Percentiles rank a stretch among this genome's conserved stretches.
Conservation (phyloP, 1,140 invertebrate species). For the Bursaphelenchus mucronatus region DNA sequence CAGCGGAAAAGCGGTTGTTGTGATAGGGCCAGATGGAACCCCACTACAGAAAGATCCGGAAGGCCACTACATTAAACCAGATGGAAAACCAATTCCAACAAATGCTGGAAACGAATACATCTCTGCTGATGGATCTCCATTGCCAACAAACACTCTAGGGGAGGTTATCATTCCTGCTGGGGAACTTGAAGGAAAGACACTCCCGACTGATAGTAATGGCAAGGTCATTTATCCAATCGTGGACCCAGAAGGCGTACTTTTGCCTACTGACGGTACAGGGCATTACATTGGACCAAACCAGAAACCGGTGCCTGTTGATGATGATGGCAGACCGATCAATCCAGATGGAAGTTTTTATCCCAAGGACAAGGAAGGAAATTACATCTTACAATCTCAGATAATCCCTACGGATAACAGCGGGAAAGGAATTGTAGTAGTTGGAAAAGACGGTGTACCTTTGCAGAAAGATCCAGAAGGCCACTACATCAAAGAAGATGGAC, state of each 20-base stretch:
- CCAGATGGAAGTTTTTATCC: slow-evolving; percentile 32
- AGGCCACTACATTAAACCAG: background rate
- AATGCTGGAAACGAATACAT: background rate
- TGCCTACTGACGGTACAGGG: slow-evolving; percentile 35
- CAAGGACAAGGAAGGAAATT: slow-evolving; percentile 20
- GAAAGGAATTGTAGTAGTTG: slow-evolving; percentile 4
- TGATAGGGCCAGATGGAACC: slow-evolving; percentile 36
- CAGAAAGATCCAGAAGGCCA: slow-evolving; percentile 26
- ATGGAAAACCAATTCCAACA: slow-evolving; percentile 13
- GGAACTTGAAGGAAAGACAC: background rate
- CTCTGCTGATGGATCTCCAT: slow-evolving; percentile 21
- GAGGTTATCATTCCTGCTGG: background rate
- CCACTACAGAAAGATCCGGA: slow-evolving; percentile 21
- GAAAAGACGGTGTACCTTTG: slow-evolving; percentile 24
- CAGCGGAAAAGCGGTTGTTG: slow-evolving; percentile 4
- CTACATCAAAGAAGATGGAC: background rate
- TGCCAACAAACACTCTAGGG: slow-evolving; percentile 8
- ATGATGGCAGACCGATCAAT: slow-evolving; percentile 7
- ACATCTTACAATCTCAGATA: slow-evolving; percentile 12
- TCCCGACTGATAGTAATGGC: slow-evolving; percentile 29
- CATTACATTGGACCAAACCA: slow-evolving; percentile 29
- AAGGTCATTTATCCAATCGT: slow-evolving; percentile 31
- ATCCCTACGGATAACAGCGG: slow-evolving; percentile 14
- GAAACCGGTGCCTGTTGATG: slow-evolving; percentile 16
- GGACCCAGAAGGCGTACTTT: slow-evolving; percentile 33